Evolutionary conservation across 1,140 invertebrate genomes (phyloP).

Genomic region (Penaeus japonicus): DNA sequence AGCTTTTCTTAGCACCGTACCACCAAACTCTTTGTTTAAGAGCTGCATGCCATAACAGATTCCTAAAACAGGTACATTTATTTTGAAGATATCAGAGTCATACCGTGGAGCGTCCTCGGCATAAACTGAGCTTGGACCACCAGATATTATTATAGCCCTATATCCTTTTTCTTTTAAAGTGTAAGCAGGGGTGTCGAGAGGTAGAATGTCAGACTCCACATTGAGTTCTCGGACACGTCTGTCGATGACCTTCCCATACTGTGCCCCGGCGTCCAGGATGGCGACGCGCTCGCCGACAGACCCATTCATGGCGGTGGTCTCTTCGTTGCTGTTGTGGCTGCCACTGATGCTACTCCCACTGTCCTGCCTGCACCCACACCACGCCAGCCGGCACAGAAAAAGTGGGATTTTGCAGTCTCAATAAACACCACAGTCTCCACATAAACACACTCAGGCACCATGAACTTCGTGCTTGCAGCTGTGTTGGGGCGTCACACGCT

Average conservation of each 20-base stretch:
- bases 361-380: conserved; percentile 57
- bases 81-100: conserved; percentile 93
- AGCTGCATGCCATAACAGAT: conserved; percentile 99
- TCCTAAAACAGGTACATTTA: conserved; percentile 88
- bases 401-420: too few relatives aligned
- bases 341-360: conserved; percentile 47
- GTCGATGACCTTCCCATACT: conserved; percentile 87
- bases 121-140: conserved; percentile 96
- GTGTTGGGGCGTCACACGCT: too few relatives aligned
- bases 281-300: conserved; percentile 70
- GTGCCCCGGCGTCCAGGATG: conserved; percentile 97
- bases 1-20: conserved; percentile 86
- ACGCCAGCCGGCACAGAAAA: conserved; percentile 56
- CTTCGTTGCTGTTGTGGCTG: conserved; percentile 35
- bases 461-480: too few relatives aligned
- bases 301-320: conserved; percentile 37
- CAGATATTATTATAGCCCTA: conserved; percentile 96
- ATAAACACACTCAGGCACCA: too few relatives aligned
- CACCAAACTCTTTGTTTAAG: conserved; percentile 98
- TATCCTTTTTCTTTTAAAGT: conserved; percentile 86
- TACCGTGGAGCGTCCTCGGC: conserved; percentile 93
- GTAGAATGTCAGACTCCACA: conserved; percentile 93
- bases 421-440: too few relatives aligned
- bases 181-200: conserved; percentile 90
- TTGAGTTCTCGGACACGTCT: conserved; percentile 85